Evolutionary conservation across 2,888 invertebrate species (phyloP), one percentile per base, ranked within the genome.

Genomic region (Pheosia tremula): DNA sequence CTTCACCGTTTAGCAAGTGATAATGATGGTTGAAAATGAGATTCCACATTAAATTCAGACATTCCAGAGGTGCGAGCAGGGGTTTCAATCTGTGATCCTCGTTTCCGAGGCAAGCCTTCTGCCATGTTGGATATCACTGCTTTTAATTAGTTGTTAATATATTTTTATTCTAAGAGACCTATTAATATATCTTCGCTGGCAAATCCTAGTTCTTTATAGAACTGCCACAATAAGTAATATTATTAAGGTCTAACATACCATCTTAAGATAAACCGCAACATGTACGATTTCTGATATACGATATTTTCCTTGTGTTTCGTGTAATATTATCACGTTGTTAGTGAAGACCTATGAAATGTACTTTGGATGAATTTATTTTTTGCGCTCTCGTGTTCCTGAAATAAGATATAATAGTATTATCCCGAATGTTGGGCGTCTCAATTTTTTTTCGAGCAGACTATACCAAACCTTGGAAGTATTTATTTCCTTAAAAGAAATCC

Each of bases 261-360:
- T 24, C 54, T 43, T 41, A 41, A 56, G 56, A 56, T 56, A 43
- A 39, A 43, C 45, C 45, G 45, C 68, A 66, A 54, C 69, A 74
- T 68, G 71, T 72, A 75, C 63, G 73, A 78, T 80, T 81, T 73
- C 69, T 71, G 80, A 80, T 81, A 88, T 79, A 74, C 70, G 82
- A 88, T 88, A 88, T 85, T 85, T 85, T 82, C 80, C 74, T 71
- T 72, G 56, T 69, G 75, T 80, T 81, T 81, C 79, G 66, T 85
- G 87, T 84, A 89, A 89, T 84, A 86, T 84, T 84, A 88, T 86
- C 83, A 78, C 80, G 80, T 85, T 85, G 80, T 84, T 80, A 78
- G 80, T 78, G 89, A 89, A 89, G 86, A 82, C 89, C 77, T 85
- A 86, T 78, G 78, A 89, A 86, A 81, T 79, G 68, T 78, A 82